These are phyloP conservation scores for Papilio polytes DNA, from an alignment of 1,140 invertebrate genomes.

Conservation along the genomic window DNA sequence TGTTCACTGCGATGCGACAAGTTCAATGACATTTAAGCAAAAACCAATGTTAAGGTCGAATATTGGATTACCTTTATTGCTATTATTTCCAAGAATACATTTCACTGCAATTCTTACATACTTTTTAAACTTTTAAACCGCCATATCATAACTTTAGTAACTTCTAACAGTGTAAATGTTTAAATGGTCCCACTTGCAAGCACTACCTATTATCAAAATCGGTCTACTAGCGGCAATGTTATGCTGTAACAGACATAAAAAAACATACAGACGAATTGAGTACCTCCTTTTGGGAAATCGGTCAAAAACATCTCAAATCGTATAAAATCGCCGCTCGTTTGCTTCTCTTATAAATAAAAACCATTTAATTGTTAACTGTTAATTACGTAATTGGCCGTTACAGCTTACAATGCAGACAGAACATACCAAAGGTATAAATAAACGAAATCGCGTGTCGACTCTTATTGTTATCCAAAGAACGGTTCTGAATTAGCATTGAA, in stretches of 20 bases:
- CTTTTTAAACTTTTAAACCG: too few species aligned
- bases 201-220: too few species aligned
- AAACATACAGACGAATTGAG: too few species aligned
- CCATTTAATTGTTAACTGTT: not conserved
- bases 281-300: too few species aligned
- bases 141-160: too few species aligned
- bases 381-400: not conserved
- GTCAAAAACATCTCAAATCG: not conserved
- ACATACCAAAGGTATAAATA: not conserved
- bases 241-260: too few species aligned
- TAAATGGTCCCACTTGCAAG: too few species aligned
- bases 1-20: conserved; percentile 24
- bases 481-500: conserved; percentile 58
- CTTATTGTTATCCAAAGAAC: conserved; percentile 43
- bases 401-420: conserved; percentile 1
- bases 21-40: conserved; percentile 32
- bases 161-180: not conserved
- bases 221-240: too few species aligned
- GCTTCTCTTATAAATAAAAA: too few species aligned
- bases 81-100: not conserved
- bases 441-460: conserved; percentile 21
- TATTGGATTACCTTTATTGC: conserved; percentile 17
- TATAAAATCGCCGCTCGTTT: not conserved
- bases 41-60: conserved; percentile 26
- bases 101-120: not conserved